Evolutionary conservation across 1,140 invertebrate genomes (phyloP).

Genomic region (Oryctes rhinoceros): DNA sequence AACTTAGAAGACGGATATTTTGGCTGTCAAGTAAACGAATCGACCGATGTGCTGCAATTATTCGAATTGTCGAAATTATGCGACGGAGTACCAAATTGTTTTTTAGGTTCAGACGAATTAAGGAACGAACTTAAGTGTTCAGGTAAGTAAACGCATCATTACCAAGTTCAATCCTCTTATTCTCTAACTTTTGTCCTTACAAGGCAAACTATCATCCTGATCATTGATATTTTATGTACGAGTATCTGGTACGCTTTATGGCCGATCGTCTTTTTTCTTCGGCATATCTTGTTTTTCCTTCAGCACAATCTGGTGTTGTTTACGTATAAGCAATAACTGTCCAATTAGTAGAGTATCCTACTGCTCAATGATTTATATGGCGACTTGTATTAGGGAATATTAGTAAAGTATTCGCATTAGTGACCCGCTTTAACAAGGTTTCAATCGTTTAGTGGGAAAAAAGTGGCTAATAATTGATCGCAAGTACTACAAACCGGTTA

Average conservation of each 20-base stretch:
- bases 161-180: neutral
- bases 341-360: slow-evolving; percentile 26
- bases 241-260: neutral
- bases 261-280: slow-evolving; percentile 9
- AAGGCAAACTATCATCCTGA: neutral
- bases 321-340: slow-evolving; percentile 21
- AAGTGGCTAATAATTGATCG: slow-evolving; percentile 19
- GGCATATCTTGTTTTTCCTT: slow-evolving; percentile 6
- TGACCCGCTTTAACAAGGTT: slow-evolving; percentile 32
- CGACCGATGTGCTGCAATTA: slow-evolving; percentile 91
- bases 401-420: slow-evolving; percentile 28
- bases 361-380: slow-evolving; percentile 18
- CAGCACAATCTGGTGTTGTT: slow-evolving; percentile 8
- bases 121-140: slow-evolving; percentile 91
- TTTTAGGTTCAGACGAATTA: slow-evolving; percentile 89
- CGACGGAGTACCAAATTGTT: slow-evolving; percentile 90
- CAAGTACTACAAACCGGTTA: slow-evolving; percentile 23
- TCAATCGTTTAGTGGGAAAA: slow-evolving; percentile 9
- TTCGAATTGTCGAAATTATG: slow-evolving; percentile 95
- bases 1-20: slow-evolving; percentile 97
- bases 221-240: slow-evolving; percentile 8
- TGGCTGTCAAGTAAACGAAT: slow-evolving; percentile 96
- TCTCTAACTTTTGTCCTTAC: neutral
- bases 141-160: slow-evolving; percentile 69
- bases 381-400: slow-evolving; percentile 23